Evolutionary conservation across 2,113 vertebrate genomes (phyloP), one percentile per base, ranked within the genome.

Genomic region (Oostethus manadensis): DNA sequence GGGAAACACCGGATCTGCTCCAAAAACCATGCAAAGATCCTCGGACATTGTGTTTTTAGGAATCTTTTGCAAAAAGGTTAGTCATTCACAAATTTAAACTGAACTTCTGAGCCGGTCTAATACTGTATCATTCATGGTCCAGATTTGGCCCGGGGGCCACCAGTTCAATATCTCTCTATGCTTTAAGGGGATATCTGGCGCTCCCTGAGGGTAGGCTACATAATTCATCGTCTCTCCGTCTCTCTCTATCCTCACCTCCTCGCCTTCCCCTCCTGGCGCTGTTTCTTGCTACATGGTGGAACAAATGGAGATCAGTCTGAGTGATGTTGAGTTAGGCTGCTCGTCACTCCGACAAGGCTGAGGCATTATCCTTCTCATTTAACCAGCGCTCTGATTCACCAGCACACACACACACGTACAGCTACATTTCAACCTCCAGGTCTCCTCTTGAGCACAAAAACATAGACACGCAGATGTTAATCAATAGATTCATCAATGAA

Each of bases 231-330:
- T 43, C 62, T 51, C 59, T 26, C 64, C 51, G 57, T 59, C 49
- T 8, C n/a, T 49, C 47, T 66, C 4, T 35, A 35, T 35, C 23
- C 64, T 50, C 18, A 18, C 48, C 20, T 22, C 48, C 40, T 38
- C 60, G 29, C 45, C 51, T 56, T 46, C 35, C 57, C 38, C 3
- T 58, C 58, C 59, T 48, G 33, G 10, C 0, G 46, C 71, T 44
- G 35, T 48, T 40, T 69, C 56, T 64, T 58, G 68, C 60, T 66
- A 66, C 74, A 71, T 21, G 66, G 55, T 71, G 74, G 77, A 82
- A 82, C 82, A 84, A 84, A 84, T 86, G 79, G 66, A 82, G 79
- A 87, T 85, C 78, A 77, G 79, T 66, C 14, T 14, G 62, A 80
- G 78, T 76, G 79, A 87, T 79, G 77, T 76, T 63, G 73, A 85